Evolutionary conservation across 2,113 vertebrate species (phyloP), one percentile per base, ranked within the genome.

Genomic region (Nesogale talazaci): DNA sequence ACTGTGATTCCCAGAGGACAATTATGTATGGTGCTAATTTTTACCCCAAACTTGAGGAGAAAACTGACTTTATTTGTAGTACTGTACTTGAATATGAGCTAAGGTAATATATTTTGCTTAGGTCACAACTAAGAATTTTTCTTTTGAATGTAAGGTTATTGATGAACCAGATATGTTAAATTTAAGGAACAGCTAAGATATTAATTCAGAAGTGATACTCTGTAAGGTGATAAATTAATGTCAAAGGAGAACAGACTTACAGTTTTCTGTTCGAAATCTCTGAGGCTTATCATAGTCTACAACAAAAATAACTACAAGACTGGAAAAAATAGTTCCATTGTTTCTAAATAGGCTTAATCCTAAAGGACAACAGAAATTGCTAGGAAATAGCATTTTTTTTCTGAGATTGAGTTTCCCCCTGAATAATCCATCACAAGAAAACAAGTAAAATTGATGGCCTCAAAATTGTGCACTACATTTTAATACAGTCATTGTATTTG

Each of bases 191-290:
- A 97, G 89, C 90, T 87, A 86, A 85, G 96, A 95, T 91, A 97
- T 96, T 86, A 96, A 92, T 94, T 84, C 94, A 96, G 92, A 96
- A 83, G 89, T 42, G 94, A 91, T 95, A 92, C 63, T 95, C 91
- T 88, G 86, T 67, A 96, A 95, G 84, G 69, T 81, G 81, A 75
- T 85, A 83, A 6, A 81, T 31, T 89, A 88, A 96, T 72, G 29
- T 95, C 97, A 92, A 97, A 72, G 92, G 57, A 88, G 86, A 96
- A 94, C 40, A 92, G 92, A 97, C 97, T 97, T 97, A 95, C 95
- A 14, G 29, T 97, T 96, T 90, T 97, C 92, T 95, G 95, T 96
- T 96, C 86, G 86, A 78, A 87, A 93, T 97, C 94, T 94, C 96
- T 87, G 85, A 97, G 92, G 95, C 96, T 91, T 92, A 94, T 90